Percentiles rank a stretch among this genome's conserved stretches.
phyloP scores from a whole-genome alignment of 1,140 invertebrate genomes.

The Bicyclus anynana region DNA sequence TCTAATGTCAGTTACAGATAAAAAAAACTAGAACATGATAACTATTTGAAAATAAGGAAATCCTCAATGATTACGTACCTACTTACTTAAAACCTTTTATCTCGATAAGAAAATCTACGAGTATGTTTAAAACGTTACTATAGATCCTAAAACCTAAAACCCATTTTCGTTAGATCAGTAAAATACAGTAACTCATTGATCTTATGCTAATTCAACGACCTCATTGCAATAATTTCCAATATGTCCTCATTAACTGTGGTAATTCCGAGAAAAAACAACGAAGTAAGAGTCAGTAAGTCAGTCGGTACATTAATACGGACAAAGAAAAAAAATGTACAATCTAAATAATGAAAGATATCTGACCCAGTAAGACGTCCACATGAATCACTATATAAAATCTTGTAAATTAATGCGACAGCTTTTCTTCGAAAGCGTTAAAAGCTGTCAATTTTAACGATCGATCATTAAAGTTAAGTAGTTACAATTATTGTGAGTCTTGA shows the following conservation, averaged over 20 bases:
- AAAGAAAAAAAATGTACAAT: not conserved
- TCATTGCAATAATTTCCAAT: constrained; percentile 16
- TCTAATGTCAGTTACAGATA: too few species aligned
- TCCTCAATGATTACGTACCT: too few species aligned
- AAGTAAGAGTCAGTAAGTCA: not conserved
- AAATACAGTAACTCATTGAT: constrained; percentile 13
- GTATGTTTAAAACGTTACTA: too few species aligned
- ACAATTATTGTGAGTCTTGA: too few species aligned
- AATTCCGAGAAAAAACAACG: constrained; percentile 4
- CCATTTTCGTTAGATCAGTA: constrained; percentile 2
- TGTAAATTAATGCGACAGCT: not conserved
- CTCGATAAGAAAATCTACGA: too few species aligned
- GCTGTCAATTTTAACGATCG: constrained; percentile 5
- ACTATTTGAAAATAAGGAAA: too few species aligned
- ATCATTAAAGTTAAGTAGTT: constrained; percentile 36
- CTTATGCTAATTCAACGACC: constrained; percentile 21
- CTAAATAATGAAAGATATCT: not conserved
- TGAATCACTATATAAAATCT: not conserved
- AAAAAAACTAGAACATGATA: too few species aligned
- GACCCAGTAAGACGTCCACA: not conserved
- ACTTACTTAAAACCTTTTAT: too few species aligned
- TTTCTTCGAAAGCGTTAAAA: not conserved
- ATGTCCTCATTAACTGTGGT: constrained; percentile 8
- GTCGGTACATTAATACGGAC: not conserved
- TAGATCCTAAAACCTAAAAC: not conserved